Percentiles rank a stretch among this genome's conserved stretches.
These are phyloP conservation scores for Tachyglossus aculeatus DNA, from an alignment of 2,797 vertebrate genomes.

Conservation along the genomic window DNA sequence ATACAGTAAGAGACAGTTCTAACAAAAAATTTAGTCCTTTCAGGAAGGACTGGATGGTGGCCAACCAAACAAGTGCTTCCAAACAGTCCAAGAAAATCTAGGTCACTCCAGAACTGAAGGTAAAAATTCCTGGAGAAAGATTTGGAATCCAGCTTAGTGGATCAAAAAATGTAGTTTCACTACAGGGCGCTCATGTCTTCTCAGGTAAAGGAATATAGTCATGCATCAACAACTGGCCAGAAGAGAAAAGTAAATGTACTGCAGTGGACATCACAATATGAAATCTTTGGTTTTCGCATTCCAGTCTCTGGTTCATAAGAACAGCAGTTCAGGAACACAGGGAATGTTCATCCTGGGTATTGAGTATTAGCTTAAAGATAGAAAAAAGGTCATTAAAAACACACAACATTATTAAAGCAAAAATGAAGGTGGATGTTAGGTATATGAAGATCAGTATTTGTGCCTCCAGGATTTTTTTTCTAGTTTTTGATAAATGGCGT, in stretches of 20 bases:
- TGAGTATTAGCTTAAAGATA: conserved; percentile 2
- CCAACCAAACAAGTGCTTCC: neutral
- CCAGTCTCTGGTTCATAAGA: neutral
- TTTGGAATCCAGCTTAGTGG: neutral
- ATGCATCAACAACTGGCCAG: neutral
- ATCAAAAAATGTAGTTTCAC: neutral
- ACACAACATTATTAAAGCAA: neutral
- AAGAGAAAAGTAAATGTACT: neutral
- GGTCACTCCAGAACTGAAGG: neutral
- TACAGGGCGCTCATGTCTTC: conserved; percentile 4
- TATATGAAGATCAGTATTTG: conserved; percentile 30
- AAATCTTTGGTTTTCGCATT: neutral
- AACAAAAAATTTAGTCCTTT: neutral
- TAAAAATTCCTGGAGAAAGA: neutral
- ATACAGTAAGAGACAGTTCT: neutral
- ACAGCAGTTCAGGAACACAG: neutral
- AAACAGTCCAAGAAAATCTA: neutral
- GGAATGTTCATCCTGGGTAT: conserved; percentile 27
- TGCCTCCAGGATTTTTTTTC: conserved; percentile 23
- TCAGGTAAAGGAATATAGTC: conserved; percentile 5
- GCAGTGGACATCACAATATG: neutral
- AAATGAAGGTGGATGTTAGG: conserved; percentile 16
- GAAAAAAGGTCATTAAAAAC: conserved; percentile 9
- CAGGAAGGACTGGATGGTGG: neutral
- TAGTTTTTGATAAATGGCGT: conserved; percentile 8